Evolutionary conservation across 2,888 invertebrate species (phyloP).

Genomic region (Phyllotreta cruciferae): DNA sequence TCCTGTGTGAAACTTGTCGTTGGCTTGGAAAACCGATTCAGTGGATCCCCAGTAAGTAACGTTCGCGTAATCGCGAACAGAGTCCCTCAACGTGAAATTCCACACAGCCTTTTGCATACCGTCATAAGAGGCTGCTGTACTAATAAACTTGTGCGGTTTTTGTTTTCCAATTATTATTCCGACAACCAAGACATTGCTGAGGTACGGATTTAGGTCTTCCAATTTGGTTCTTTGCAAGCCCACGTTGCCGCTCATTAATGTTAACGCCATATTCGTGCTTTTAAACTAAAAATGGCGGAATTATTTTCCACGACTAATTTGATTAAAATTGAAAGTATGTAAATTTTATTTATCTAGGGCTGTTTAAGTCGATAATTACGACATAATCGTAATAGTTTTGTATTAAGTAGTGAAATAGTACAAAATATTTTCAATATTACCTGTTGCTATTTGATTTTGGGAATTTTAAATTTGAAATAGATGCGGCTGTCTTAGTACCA

Average conservation of each 20-base stretch:
- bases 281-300: too few relatives aligned
- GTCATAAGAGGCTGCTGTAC: slow-evolving; percentile 64
- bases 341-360: too few relatives aligned
- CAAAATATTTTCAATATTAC: too few relatives aligned
- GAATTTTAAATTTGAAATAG: too few relatives aligned
- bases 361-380: too few relatives aligned
- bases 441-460: too few relatives aligned
- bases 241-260: slow-evolving; percentile 21
- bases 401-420: too few relatives aligned
- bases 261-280: too few relatives aligned
- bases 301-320: too few relatives aligned
- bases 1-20: slow-evolving; percentile 71
- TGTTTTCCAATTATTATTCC: slow-evolving; percentile 73
- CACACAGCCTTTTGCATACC: slow-evolving; percentile 72
- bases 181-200: slow-evolving; percentile 58
- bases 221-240: slow-evolving; percentile 51
- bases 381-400: too few relatives aligned
- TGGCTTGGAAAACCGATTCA: slow-evolving; percentile 68
- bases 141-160: slow-evolving; percentile 63
- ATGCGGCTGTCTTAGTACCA: too few relatives aligned
- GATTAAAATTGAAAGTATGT: too few relatives aligned
- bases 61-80: slow-evolving; percentile 74
- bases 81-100: slow-evolving; percentile 79
- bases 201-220: slow-evolving; percentile 51
- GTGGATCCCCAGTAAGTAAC: slow-evolving; percentile 78